phyloP scores from a whole-genome alignment of 2,113 vertebrate genomes.

The Toxotes jaculatrix region DNA sequence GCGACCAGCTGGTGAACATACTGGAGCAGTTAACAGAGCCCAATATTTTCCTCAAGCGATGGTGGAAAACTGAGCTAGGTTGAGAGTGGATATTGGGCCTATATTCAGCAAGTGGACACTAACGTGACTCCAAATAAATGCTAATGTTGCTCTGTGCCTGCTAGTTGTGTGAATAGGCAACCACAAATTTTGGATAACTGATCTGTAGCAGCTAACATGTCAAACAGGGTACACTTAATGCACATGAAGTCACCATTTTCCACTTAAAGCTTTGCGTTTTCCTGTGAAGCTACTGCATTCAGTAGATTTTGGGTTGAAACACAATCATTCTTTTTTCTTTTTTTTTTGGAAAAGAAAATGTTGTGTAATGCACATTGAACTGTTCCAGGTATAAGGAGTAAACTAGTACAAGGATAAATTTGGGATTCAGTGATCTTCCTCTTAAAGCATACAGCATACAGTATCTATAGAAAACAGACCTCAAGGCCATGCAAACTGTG shows the following conservation, averaged over 20 bases:
- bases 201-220: not conserved
- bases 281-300: not conserved
- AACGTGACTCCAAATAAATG: not conserved
- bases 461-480: constrained; percentile 69
- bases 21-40: not conserved
- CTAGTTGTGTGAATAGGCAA: not conserved
- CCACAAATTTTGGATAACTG: not conserved
- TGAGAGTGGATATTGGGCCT: not conserved
- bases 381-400: constrained; percentile 6
- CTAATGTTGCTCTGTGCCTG: not conserved
- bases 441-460: constrained; percentile 46
- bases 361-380: not conserved
- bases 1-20: no score
- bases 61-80: not conserved
- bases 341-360: not conserved
- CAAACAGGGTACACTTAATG: not conserved
- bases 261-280: not conserved
- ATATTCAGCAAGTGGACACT: no score
- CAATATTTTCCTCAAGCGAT: not conserved
- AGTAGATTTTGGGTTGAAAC: not conserved
- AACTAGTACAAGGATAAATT: constrained; percentile 44
- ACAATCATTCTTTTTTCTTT: not conserved
- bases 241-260: not conserved
- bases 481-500: constrained; percentile 41
- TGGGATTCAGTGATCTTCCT: constrained; percentile 12